Conservation (phyloP, 2,888 invertebrate species). For the Hedychridium roseum region DNA sequence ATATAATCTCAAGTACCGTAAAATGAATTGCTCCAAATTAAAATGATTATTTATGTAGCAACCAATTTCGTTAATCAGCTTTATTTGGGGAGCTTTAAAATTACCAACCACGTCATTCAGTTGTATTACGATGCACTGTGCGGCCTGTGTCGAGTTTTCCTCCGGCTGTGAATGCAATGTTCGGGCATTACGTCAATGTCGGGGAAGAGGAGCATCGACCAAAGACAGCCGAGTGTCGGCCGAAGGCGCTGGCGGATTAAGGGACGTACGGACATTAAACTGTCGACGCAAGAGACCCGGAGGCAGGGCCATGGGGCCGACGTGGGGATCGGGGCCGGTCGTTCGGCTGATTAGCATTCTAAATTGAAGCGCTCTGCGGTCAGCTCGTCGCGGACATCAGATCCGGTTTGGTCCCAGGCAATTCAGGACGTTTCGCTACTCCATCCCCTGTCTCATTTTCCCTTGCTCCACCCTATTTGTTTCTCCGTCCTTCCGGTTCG, state of each 20-base stretch:
- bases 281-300: conserved; percentile 32
- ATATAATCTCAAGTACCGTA: no score
- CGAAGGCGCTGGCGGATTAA: conserved; percentile 39
- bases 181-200: no score
- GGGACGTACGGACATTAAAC: conserved; percentile 56
- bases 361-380: conserved; percentile 63
- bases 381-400: conserved; percentile 46
- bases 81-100: no score
- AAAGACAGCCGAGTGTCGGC: conserved; percentile 23
- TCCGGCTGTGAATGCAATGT: no score
- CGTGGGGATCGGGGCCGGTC: conserved; percentile 11
- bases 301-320: conserved; percentile 10
- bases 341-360: conserved; percentile 61
- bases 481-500: conserved; percentile 9
- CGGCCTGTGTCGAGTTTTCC: no score
- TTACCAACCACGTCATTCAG: no score
- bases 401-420: conserved; percentile 51
- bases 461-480: conserved; percentile 17
- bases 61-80: no score
- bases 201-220: no score
- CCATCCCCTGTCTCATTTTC: conserved; percentile 25
- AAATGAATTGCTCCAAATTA: no score
- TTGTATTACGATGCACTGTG: no score
- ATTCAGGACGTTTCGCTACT: conserved; percentile 43
- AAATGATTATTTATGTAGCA: no score